Evolutionary conservation across 2,888 invertebrate genomes (phyloP).

Genomic region (Andrena haemorrhoa): DNA sequence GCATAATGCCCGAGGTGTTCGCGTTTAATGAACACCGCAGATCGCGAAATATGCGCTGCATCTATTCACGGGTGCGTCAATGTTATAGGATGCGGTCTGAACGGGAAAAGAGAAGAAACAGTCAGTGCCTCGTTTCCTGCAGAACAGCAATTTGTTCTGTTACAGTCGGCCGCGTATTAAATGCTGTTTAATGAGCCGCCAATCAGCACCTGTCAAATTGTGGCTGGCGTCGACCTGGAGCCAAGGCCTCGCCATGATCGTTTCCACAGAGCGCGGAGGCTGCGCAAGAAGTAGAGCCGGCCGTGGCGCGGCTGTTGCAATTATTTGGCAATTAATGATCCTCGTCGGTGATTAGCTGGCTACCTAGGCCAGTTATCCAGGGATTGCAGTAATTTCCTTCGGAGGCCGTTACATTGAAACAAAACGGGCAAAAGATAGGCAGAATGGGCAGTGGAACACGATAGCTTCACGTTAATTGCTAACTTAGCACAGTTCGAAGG

Average conservation of each 20-base stretch:
- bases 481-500: too few species aligned
- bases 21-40: slow-evolving; percentile 16
- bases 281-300: background rate
- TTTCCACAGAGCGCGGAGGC: background rate
- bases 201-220: slow-evolving; percentile 55
- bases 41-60: background rate
- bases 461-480: too few species aligned
- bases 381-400: slow-evolving; percentile 35
- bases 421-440: too few species aligned
- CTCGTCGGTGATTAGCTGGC: slow-evolving; percentile 32
- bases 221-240: background rate
- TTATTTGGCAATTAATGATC: slow-evolving; percentile 61
- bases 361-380: slow-evolving; percentile 22
- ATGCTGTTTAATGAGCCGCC: slow-evolving; percentile 54
- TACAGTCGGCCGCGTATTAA: slow-evolving; percentile 38
- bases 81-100: slow-evolving; percentile 7
- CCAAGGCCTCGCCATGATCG: background rate
- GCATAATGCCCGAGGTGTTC: background rate
- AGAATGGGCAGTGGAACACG: too few species aligned
- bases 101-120: slow-evolving; percentile 22
- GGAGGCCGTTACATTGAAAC: too few species aligned
- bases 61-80: background rate
- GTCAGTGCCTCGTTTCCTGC: slow-evolving; percentile 20
- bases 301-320: slow-evolving; percentile 15
- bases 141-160: slow-evolving; percentile 25